Conservation (phyloP, 2,113 vertebrate genomes). For the Limanda limanda region DNA sequence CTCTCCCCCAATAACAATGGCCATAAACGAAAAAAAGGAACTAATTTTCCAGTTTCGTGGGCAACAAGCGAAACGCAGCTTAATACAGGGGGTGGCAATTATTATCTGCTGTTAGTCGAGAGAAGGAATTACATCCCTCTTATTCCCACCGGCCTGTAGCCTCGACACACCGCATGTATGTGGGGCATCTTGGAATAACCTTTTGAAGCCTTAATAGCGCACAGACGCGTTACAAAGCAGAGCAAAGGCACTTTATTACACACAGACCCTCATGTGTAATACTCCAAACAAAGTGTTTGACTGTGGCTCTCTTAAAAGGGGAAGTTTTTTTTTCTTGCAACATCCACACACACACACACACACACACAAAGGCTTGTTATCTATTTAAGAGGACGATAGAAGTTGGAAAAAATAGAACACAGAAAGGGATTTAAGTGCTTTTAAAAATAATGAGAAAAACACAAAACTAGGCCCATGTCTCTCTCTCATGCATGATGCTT, state of each 20-base stretch:
- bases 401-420: conserved; percentile 13
- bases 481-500: background rate
- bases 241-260: conserved; percentile 39
- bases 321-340: conserved; percentile 4
- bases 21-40: conserved; percentile 36
- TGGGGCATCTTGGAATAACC: conserved; percentile 45
- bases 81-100: conserved; percentile 38
- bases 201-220: conserved; percentile 42
- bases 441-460: background rate
- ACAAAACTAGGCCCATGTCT: background rate
- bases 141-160: conserved; percentile 46
- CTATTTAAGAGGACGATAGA: background rate
- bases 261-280: conserved; percentile 9
- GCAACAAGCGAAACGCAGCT: conserved; percentile 25
- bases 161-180: conserved; percentile 27
- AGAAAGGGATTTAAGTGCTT: conserved; percentile 1
- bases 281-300: conserved; percentile 30
- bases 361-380: conserved; percentile 18
- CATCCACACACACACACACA: background rate
- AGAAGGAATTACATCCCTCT: conserved; percentile 34
- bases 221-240: conserved; percentile 44
- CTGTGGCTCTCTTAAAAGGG: conserved; percentile 17
- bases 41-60: conserved; percentile 42
- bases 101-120: conserved; percentile 42
- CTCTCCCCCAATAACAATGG: conserved; percentile 43